These are phyloP conservation scores for Sebastes iracundus DNA, from an alignment of 2,797 vertebrate genomes.

Conservation along the genomic window DNA sequence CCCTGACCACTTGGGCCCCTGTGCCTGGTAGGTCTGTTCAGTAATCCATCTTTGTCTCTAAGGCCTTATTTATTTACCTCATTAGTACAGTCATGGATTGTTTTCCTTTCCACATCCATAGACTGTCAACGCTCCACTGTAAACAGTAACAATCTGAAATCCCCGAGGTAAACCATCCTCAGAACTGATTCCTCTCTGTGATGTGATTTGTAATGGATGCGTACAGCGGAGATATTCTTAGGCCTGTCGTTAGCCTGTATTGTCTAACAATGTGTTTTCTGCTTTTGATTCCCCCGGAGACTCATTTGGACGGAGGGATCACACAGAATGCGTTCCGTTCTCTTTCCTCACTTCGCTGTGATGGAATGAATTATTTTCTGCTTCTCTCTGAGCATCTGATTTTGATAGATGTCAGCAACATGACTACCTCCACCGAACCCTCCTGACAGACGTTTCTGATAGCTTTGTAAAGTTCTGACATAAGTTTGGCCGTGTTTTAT, in stretches of 20 bases:
- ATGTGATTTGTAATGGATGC: constrained; percentile 27
- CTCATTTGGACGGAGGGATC: constrained; percentile 37
- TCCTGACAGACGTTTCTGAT: not conserved
- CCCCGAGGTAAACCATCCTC: not conserved
- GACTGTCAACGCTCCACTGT: not conserved
- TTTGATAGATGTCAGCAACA: constrained; percentile 1
- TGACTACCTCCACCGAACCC: not conserved
- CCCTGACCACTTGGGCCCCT: not conserved
- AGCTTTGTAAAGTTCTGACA: not conserved
- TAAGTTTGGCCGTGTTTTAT: not conserved
- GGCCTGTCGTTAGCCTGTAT: constrained; percentile 5
- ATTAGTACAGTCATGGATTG: not conserved
- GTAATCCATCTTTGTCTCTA: not conserved
- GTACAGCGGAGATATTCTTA: constrained; percentile 14
- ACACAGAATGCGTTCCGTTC: not conserved
- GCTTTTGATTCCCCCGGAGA: constrained; percentile 35
- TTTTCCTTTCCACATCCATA: not conserved
- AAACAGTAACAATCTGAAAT: not conserved
- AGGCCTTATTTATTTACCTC: not conserved
- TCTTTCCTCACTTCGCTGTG: not conserved
- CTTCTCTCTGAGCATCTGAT: constrained; percentile 1
- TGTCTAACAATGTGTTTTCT: constrained; percentile 12
- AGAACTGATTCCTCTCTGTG: not conserved
- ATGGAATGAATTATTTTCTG: constrained; percentile 10
- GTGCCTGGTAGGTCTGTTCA: not conserved